A percentile compares a stretch with the other conserved stretches of the same genome.
These are phyloP conservation scores for Aphrocallistes beatrix DNA, from an alignment of 37 sponge, comb jelly and placozoan species.

Conservation along the genomic window DNA sequence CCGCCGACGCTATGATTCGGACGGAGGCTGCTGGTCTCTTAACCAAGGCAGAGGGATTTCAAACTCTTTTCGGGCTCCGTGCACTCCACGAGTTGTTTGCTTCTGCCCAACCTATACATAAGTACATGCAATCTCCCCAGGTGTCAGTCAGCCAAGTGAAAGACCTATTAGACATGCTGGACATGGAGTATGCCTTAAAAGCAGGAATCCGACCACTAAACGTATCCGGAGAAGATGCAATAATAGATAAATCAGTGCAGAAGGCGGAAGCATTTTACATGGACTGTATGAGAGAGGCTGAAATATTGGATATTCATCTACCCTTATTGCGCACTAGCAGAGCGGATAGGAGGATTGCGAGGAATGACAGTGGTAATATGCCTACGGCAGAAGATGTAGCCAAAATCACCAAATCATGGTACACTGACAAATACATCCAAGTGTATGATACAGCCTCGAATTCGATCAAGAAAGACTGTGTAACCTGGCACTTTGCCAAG, in stretches of 20 bases:
- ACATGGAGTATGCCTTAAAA: background rate
- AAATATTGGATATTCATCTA: background rate
- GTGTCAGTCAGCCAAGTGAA: conserved; percentile 18
- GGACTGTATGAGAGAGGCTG: background rate
- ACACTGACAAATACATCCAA: background rate
- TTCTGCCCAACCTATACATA: conserved; percentile 2
- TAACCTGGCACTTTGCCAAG: background rate
- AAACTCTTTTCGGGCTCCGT: background rate
- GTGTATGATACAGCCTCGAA: conserved; percentile 1
- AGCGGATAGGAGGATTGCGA: background rate
- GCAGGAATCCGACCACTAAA: background rate
- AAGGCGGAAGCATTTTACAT: background rate
- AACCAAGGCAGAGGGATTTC: background rate
- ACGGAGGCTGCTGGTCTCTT: conserved; percentile 11
- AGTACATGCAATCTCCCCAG: background rate
- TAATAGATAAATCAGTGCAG: background rate
- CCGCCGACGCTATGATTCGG: background rate
- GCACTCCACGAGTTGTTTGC: background rate
- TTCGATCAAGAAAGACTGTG: background rate
- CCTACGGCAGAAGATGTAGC: background rate
- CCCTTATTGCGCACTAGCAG: background rate
- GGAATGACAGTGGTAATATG: background rate
- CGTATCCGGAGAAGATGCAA: background rate
- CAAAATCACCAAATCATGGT: conserved; percentile 2
- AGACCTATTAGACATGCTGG: background rate